phyloP scores from a whole-genome alignment of 2,113 vertebrate species.

The Rutilus rutilus region DNA sequence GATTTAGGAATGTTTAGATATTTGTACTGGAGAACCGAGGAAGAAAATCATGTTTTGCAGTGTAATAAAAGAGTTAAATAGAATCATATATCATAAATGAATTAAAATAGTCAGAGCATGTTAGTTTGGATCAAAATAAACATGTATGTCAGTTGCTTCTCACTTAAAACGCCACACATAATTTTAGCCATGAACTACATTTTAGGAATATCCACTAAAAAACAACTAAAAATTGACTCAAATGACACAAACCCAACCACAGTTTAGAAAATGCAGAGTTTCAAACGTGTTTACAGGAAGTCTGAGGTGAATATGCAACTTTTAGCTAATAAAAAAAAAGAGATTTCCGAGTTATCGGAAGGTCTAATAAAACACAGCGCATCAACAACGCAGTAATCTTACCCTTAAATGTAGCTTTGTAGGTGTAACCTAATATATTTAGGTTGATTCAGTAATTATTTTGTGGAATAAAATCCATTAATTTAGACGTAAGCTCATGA shows the following conservation, averaged over 20 bases:
- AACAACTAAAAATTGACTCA: background rate
- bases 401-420: no score
- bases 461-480: no score
- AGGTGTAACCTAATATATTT: no score
- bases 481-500: no score
- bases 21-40: no score
- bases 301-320: background rate
- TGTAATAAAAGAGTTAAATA: no score
- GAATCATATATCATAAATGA: background rate
- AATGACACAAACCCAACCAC: background rate
- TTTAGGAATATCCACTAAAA: background rate
- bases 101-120: background rate
- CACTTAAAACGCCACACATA: background rate
- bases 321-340: background rate
- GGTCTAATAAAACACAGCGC: background rate
- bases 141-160: background rate
- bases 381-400: background rate
- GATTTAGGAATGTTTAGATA: no score
- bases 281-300: background rate
- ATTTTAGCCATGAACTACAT: background rate
- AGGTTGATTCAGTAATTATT: no score
- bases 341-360: background rate
- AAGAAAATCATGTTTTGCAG: no score
- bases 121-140: background rate
- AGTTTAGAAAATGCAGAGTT: background rate